Evolutionary conservation across 2,888 invertebrate species (phyloP).

Genomic region (Troides oblongomaculatus): DNA sequence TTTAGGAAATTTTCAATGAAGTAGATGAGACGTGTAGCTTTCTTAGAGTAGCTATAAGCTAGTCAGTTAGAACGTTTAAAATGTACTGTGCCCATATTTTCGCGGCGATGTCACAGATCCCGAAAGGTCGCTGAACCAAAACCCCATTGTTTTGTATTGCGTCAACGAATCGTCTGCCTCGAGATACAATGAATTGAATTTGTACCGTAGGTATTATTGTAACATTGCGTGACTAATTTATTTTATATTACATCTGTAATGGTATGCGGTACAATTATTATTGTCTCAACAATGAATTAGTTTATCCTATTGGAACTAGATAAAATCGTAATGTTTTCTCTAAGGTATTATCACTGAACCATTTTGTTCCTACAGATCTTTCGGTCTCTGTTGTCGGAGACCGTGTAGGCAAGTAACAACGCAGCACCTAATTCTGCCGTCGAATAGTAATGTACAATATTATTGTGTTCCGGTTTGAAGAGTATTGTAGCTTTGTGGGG

Average conservation of each 20-base stretch:
- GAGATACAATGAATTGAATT: slow-evolving; percentile 68
- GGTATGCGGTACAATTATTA: slow-evolving; percentile 45
- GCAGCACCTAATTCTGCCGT: too few species aligned
- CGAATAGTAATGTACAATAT: too few species aligned
- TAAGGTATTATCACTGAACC: not conserved
- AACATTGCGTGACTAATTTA: slow-evolving; percentile 62
- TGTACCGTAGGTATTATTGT: slow-evolving; percentile 63
- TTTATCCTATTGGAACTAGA: slow-evolving; percentile 30
- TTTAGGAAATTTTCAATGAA: slow-evolving; percentile 3
- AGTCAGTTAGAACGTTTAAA: slow-evolving; percentile 50
- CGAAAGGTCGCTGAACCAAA: slow-evolving; percentile 74
- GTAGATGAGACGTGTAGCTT: slow-evolving; percentile 22
- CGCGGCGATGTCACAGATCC: slow-evolving; percentile 73
- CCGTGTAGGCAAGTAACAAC: too few species aligned
- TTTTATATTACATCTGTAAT: slow-evolving; percentile 51
- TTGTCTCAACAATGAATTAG: slow-evolving; percentile 39
- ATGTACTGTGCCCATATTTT: slow-evolving; percentile 70
- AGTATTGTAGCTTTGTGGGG: too few species aligned
- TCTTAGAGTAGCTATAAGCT: slow-evolving; percentile 30
- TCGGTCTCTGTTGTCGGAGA: too few species aligned
- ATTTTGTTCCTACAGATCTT: too few species aligned
- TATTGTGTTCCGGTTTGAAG: too few species aligned
- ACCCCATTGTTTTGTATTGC: slow-evolving; percentile 76
- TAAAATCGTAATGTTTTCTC: not conserved
- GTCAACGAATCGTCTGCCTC: slow-evolving; percentile 74